These are phyloP conservation scores for Heteromormyrus szaboi DNA, from an alignment of 2,797 vertebrate species.

Conservation along the genomic window DNA sequence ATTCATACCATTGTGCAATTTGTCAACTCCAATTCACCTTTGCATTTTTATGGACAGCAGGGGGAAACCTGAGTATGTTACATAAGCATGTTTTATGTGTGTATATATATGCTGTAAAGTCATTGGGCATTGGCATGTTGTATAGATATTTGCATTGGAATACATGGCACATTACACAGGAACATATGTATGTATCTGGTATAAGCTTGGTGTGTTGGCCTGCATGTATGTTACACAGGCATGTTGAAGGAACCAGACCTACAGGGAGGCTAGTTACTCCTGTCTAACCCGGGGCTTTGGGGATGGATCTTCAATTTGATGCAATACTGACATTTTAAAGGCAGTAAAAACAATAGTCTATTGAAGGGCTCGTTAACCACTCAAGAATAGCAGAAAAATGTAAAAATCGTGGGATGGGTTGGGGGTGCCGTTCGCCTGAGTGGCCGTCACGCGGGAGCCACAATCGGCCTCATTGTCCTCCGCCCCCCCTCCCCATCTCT, in stretches of 20 bases:
- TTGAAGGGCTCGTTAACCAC: background rate
- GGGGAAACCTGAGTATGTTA: background rate
- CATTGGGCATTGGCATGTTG: background rate
- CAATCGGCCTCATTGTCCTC: conserved; percentile 50
- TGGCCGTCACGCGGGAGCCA: conserved; percentile 55
- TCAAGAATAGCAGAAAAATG: background rate
- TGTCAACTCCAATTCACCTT: background rate
- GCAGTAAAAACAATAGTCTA: background rate
- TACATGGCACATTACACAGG: background rate
- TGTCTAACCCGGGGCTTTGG: background rate
- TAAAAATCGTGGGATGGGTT: background rate
- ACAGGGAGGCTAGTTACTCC: background rate
- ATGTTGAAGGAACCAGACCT: background rate
- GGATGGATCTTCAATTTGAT: background rate
- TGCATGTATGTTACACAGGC: background rate
- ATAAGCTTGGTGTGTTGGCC: background rate
- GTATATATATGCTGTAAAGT: background rate
- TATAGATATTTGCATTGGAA: background rate
- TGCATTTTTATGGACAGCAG: background rate
- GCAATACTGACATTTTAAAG: background rate
- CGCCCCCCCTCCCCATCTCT: conserved; percentile 18
- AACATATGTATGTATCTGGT: background rate
- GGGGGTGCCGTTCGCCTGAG: conserved; percentile 50
- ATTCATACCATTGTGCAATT: background rate
- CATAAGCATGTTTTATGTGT: background rate